Conservation (phyloP, 1,140 invertebrate genomes). For the Megathymus violae region DNA sequence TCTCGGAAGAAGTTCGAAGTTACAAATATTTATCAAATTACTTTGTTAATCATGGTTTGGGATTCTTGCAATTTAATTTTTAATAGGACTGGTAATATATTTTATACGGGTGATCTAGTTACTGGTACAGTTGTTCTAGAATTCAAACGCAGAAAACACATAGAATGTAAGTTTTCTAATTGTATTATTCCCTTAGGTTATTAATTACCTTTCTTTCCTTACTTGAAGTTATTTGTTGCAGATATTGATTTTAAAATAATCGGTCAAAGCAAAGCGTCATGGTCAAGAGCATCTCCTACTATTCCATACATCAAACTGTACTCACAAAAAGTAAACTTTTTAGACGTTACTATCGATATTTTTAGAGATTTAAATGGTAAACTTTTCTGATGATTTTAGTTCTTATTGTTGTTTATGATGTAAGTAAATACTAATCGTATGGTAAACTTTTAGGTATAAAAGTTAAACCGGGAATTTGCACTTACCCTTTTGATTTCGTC, state of each 20-base stretch:
- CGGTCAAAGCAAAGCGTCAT: slow-evolving; percentile 61
- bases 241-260: slow-evolving; percentile 62
- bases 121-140: slow-evolving; percentile 66
- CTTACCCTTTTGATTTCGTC: slow-evolving; percentile 65
- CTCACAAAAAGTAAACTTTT: slow-evolving; percentile 60
- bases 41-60: slow-evolving; percentile 59
- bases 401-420: not conserved
- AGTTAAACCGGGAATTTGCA: slow-evolving; percentile 52
- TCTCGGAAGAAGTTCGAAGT: not conserved
- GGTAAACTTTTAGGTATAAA: slow-evolving; percentile 57
- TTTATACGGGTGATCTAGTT: slow-evolving; percentile 67
- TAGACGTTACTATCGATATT: slow-evolving; percentile 55
- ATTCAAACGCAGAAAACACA: slow-evolving; percentile 56
- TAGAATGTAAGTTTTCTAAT: slow-evolving; percentile 56
- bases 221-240: too few species aligned
- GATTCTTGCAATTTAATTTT: slow-evolving; percentile 58
- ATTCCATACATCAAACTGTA: slow-evolving; percentile 71
- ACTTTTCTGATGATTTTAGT: slow-evolving; percentile 2
- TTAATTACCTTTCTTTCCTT: not conserved
- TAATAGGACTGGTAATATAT: slow-evolving; percentile 56
- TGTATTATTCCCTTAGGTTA: slow-evolving; percentile 16
- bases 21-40: not conserved
- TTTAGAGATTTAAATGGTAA: slow-evolving; percentile 58
- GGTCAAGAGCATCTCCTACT: slow-evolving; percentile 61
- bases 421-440: slow-evolving; percentile 6